Evolutionary conservation across 2,113 vertebrate genomes (phyloP).

Genomic region (Brachionichthys hirsutus): DNA sequence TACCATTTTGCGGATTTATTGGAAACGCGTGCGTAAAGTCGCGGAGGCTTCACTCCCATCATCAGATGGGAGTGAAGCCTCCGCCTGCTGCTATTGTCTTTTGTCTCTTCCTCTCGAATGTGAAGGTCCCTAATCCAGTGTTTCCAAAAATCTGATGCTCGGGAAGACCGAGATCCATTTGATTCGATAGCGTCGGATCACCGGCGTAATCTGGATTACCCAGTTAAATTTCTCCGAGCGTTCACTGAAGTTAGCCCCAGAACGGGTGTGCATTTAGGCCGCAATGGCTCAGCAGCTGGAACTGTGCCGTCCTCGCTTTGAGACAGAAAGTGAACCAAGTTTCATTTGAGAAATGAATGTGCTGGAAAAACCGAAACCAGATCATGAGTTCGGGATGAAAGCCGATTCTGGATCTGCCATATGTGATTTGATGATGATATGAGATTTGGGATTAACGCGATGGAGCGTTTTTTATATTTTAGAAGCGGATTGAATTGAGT

Average conservation of each 20-base stretch:
- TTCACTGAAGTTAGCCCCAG: conserved; percentile 4
- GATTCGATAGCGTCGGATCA: conserved; percentile 12
- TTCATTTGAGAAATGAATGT: no score
- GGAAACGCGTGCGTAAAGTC: not conserved
- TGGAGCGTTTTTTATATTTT: no score
- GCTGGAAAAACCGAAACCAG: no score
- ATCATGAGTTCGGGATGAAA: no score
- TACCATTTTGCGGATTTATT: conserved; percentile 27
- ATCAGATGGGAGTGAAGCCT: not conserved
- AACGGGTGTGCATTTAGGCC: conserved; percentile 13
- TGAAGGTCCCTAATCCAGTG: conserved; percentile 16
- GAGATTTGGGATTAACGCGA: no score
- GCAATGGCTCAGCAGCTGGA: not conserved
- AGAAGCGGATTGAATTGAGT: not conserved
- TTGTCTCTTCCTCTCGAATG: conserved; percentile 22
- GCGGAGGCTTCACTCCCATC: conserved; percentile 21
- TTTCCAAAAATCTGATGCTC: conserved; percentile 4
- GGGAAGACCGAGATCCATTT: not conserved
- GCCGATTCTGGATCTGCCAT: no score
- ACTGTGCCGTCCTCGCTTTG: no score
- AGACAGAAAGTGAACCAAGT: no score
- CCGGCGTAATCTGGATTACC: conserved; percentile 16
- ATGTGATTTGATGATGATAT: no score
- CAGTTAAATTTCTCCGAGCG: conserved; percentile 15
- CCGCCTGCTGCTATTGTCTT: conserved; percentile 13